phyloP scores from a whole-genome alignment of 2,888 invertebrate genomes.

The Electrophaes corylata region DNA sequence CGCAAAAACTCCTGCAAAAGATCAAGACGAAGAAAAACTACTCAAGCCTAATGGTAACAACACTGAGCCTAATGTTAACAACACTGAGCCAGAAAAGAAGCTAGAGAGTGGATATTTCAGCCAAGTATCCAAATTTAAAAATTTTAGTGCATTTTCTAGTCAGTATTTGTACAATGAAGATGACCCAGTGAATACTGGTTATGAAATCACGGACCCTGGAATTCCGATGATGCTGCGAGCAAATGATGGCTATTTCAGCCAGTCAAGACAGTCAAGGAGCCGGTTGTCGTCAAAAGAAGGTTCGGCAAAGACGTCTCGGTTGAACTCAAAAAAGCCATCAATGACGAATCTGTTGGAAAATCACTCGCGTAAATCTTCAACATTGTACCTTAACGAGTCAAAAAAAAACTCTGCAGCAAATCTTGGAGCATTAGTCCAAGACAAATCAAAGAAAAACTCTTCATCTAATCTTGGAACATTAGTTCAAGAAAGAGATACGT shows the following conservation, averaged over 20 bases:
- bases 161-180: conserved; percentile 87
- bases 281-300: conserved; percentile 70
- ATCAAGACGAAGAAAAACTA: conserved; percentile 58
- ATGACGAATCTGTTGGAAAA: conserved; percentile 76
- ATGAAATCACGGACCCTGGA: conserved; percentile 87
- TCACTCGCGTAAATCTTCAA: conserved; percentile 75
- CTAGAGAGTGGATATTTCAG: conserved; percentile 73
- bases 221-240: conserved; percentile 87
- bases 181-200: conserved; percentile 85
- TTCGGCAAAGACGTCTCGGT: conserved; percentile 73
- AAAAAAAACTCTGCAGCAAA: conserved; percentile 76
- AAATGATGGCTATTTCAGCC: conserved; percentile 86
- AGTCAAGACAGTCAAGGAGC: conserved; percentile 74
- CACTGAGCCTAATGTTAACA: conserved; percentile 42
- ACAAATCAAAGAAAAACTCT: conserved; percentile 78
- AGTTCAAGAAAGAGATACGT: conserved; percentile 63
- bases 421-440: conserved; percentile 64
- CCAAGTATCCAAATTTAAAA: conserved; percentile 69
- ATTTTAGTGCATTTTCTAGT: conserved; percentile 82
- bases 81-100: conserved; percentile 48
- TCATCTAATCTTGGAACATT: conserved; percentile 66
- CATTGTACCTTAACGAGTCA: conserved; percentile 77
- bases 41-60: conserved; percentile 46
- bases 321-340: conserved; percentile 76
- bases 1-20: conserved; percentile 71